Evolutionary conservation across 2,888 invertebrate species (phyloP).

Genomic region (Lamellibrachia satsuma): DNA sequence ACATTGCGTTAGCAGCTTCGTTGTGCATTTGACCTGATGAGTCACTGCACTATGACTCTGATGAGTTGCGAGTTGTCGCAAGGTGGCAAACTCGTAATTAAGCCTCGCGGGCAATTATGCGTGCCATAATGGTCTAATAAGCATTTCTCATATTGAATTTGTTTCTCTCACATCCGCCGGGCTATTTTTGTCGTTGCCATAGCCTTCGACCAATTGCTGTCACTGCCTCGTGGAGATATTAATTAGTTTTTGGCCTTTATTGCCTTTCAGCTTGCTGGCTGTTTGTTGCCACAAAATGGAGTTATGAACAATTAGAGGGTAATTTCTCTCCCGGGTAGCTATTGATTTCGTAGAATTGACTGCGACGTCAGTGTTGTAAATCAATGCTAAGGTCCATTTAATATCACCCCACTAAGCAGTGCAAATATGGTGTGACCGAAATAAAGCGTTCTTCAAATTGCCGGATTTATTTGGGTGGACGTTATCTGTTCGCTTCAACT

Average conservation of each 20-base stretch:
- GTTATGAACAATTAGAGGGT: constrained; percentile 17
- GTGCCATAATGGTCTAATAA: constrained; percentile 17
- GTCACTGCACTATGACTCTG: background rate
- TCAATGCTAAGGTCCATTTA: constrained; percentile 12
- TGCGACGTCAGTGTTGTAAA: background rate
- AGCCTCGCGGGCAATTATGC: constrained; percentile 12
- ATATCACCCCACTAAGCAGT: background rate
- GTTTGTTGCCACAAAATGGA: constrained; percentile 17
- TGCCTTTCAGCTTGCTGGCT: constrained; percentile 17
- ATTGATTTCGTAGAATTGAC: background rate
- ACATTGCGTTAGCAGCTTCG: background rate
- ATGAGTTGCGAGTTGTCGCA: background rate
- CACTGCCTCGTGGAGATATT: background rate
- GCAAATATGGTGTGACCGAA: constrained; percentile 6
- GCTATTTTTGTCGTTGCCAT: constrained; percentile 17
- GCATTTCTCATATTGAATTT: constrained; percentile 17
- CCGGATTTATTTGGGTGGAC: background rate
- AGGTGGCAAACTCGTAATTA: constrained; percentile 6
- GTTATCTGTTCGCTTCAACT: background rate
- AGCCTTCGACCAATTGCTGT: background rate
- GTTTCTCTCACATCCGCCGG: background rate
- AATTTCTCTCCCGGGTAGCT: constrained; percentile 11
- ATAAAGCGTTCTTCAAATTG: constrained; percentile 17
- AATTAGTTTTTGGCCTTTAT: constrained; percentile 9
- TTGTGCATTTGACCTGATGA: background rate